A percentile compares a stretch with the other conserved stretches of the same genome.
phyloP scores from a whole-genome alignment of 2,888 invertebrate species.

The Andrena marginata region DNA sequence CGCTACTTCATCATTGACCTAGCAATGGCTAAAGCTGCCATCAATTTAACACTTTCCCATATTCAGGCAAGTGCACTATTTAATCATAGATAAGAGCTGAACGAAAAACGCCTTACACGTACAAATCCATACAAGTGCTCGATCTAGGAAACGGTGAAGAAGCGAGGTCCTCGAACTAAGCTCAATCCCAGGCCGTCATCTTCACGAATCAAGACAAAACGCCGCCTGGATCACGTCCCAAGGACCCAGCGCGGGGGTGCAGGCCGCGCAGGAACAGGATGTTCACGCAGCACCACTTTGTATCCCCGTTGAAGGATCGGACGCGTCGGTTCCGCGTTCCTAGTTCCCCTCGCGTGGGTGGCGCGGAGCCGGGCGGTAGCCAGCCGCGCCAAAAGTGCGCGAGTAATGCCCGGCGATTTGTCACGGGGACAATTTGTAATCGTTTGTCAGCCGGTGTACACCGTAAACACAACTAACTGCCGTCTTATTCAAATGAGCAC shows the following conservation, averaged over 20 bases:
- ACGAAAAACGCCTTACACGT: not conserved
- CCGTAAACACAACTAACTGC: constrained; percentile 84
- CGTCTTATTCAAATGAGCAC: constrained; percentile 83
- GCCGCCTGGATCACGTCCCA: not conserved
- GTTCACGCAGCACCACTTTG: constrained; percentile 35
- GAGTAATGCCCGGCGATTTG: constrained; percentile 69
- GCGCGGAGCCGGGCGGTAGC: constrained; percentile 28
- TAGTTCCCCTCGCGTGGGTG: constrained; percentile 43
- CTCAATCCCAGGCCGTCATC: not conserved
- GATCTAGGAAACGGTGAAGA: not conserved
- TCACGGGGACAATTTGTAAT: constrained; percentile 82
- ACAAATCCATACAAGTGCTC: not conserved
- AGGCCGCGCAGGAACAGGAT: constrained; percentile 9
- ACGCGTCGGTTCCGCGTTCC: constrained; percentile 26
- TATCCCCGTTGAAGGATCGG: constrained; percentile 39
- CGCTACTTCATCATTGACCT: not conserved
- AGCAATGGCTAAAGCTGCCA: not conserved
- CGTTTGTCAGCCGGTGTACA: constrained; percentile 82
- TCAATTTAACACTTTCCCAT: no score
- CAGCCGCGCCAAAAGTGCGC: constrained; percentile 69
- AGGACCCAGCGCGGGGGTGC: not conserved
- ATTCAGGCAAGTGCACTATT: no score
- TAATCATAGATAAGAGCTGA: no score
- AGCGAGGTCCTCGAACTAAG: not conserved
- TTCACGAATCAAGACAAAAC: constrained; percentile 1